Conservation (phyloP, 2,797 vertebrate species). For the Sus cebifrons region DNA sequence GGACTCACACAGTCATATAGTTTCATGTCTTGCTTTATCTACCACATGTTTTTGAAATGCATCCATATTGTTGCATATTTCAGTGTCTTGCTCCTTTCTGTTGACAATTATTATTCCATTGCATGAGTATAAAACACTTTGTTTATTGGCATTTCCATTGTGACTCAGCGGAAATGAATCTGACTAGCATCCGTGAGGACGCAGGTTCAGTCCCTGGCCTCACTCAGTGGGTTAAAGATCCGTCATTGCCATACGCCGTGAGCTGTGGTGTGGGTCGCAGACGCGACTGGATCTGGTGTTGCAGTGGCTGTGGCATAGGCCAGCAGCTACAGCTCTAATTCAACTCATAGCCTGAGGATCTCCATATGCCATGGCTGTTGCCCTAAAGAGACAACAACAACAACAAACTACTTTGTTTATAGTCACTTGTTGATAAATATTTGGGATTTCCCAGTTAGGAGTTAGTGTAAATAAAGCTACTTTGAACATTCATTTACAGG, state of each 20-base stretch:
- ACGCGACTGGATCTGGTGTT: too few species aligned
- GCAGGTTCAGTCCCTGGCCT: too few species aligned
- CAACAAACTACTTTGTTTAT: neutral
- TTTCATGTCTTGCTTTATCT: constrained; percentile 8
- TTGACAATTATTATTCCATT: neutral
- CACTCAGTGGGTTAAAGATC: too few species aligned
- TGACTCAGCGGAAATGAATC: too few species aligned
- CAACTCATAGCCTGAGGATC: too few species aligned
- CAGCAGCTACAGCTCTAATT: too few species aligned
- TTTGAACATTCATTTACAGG: neutral
- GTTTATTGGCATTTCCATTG: neutral
- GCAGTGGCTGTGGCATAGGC: too few species aligned
- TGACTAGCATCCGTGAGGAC: too few species aligned
- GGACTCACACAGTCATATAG: neutral
- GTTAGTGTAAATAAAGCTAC: neutral
- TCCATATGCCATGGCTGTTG: too few species aligned
- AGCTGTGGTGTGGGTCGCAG: too few species aligned
- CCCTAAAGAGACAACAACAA: too few species aligned
- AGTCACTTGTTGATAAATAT: neutral
- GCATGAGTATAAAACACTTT: neutral
- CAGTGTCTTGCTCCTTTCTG: neutral
- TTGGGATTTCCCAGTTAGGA: constrained; percentile 5
- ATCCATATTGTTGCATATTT: neutral
- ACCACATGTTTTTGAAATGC: constrained; percentile 18
- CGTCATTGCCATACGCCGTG: too few species aligned